Base-by-base conservation (phyloP, 2,113 vertebrate species). In the Carettochelys insculpta region DNA sequence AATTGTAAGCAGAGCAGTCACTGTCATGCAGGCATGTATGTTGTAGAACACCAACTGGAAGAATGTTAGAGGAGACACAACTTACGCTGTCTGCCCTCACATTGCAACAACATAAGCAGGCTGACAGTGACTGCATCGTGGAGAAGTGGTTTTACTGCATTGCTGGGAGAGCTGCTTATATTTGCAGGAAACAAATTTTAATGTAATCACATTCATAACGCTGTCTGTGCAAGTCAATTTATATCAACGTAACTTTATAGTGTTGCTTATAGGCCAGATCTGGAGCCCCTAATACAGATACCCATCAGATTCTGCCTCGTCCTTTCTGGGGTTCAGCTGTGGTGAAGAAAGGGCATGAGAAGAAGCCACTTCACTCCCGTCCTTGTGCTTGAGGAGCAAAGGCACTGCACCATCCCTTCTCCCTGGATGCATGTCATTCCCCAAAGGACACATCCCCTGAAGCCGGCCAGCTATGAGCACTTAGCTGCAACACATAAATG, bases 111-210 rank as follows among this genome's bases (percentile, higher is more conserved):
- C 34, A 31, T 19, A 65, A 65, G 16, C 19, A 65, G 58, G 34
- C 9, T 65, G 58, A n/a, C 34, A n/a, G 58, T 65, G 58, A 31
- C 8, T n/a, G 58, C 53, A 54, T 54, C 22, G 25, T 25, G 24
- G 53, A 54, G 24, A n/a, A 7, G 31, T 65, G 58, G 31, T n/a
- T 65, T 65, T 65, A n/a, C 31, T 65, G 58, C 58, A 34, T 65
- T 6, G 2, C 58, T 65, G 31, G n/a, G 8, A 65, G 31, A 3
- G 8, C 6, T n/a, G 5, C 58, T n/a, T 8, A 34, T 1, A 16
- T 65, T 34, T 65, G 34, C 14, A 4, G 34, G 34, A 65, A 65
- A 65, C 58, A 65, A n/a, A n/a, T 65, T n/a, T 65, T 65, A n/a
- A 65, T 19, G 8, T 19, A n/a, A 16, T 65, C 34, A 9, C 34